Base-by-base conservation (phyloP, 1,140 invertebrate species). In the Monomorium pharaonis region DNA sequence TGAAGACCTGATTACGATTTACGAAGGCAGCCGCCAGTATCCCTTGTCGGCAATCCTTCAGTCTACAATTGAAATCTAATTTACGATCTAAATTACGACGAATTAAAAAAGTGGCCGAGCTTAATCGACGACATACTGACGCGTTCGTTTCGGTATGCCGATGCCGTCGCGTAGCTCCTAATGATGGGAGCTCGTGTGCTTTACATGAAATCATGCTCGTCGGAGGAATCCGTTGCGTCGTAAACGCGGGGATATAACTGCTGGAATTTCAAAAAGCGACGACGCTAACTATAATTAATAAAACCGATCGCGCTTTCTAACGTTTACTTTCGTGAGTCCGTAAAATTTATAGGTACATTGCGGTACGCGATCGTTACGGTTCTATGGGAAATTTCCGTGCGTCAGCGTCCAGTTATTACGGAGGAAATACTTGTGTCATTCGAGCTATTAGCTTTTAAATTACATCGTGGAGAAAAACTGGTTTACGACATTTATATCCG, bases 21-120 rank as follows among this genome's bases (percentile, higher is more conserved):
- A 24, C 42, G 42, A 67, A 67, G 2, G 62, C n/a, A 65, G n/a
- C 60, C n/a, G 33, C 60, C n/a, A n/a, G 30, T 44, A 65, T 24
- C 21, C n/a, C n/a, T 67, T 18, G 63, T 6, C 4, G 9, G 16
- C 27, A 44, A 44, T 75, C 33, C 54, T 58, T 49, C n/a, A 5
- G 9, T 6, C 9, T 63, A n/a, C 24, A 76, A 60, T 58, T 58
- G 51, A 75, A 74, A 75, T 75, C 3, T 58, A 42, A 75, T 51
- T 67, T 65, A 51, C 14, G n/a, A 0, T n/a, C n/a, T n/a, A n/a
- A n/a, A 7, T 78, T 67, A 37, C 30, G 44, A 78, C 37, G 65
- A 77, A n/a, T 33, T 47, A 47, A 30, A 21, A n/a, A 10, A 7
- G 27, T 14, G n/a, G 33, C 5, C n/a, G 14, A 67, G 24, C 42